Percentiles rank a stretch among this genome's conserved stretches.
phyloP scores from a whole-genome alignment of 2,888 invertebrate genomes.

The Beris morrisii region DNA sequence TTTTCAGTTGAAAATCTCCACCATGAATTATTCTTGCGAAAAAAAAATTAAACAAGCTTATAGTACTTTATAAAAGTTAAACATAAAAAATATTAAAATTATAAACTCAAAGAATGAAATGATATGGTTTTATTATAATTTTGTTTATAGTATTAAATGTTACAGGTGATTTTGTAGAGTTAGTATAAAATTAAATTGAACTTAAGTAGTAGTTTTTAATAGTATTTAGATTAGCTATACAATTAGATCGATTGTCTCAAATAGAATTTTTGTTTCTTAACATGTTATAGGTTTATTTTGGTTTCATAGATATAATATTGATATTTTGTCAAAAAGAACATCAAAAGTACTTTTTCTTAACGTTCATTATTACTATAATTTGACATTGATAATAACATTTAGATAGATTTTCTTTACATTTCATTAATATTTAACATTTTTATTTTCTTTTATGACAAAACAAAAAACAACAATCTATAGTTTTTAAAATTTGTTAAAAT shows the following conservation, averaged over 20 bases:
- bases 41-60: background rate
- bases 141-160: too few relatives aligned
- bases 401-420: slow-evolving; percentile 28
- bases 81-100: too few relatives aligned
- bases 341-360: slow-evolving; percentile 2
- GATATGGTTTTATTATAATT: background rate
- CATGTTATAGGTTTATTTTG: background rate
- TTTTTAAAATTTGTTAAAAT: background rate
- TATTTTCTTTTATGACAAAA: background rate
- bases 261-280: slow-evolving; percentile 1
- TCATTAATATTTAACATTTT: background rate
- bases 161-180: background rate
- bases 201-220: background rate
- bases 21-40: slow-evolving; percentile 7
- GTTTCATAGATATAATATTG: slow-evolving; percentile 1
- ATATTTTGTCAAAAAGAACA: background rate
- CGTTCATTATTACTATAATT: slow-evolving; percentile 31
- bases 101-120: background rate
- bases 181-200: slow-evolving; percentile 11
- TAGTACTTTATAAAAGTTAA: background rate
- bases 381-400: slow-evolving; percentile 34
- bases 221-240: background rate
- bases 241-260: slow-evolving; percentile 22
- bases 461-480: background rate
- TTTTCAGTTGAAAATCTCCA: slow-evolving; percentile 33